Evolutionary conservation across 2,888 invertebrate genomes (phyloP).

Genomic region (Tortricodes alternella): DNA sequence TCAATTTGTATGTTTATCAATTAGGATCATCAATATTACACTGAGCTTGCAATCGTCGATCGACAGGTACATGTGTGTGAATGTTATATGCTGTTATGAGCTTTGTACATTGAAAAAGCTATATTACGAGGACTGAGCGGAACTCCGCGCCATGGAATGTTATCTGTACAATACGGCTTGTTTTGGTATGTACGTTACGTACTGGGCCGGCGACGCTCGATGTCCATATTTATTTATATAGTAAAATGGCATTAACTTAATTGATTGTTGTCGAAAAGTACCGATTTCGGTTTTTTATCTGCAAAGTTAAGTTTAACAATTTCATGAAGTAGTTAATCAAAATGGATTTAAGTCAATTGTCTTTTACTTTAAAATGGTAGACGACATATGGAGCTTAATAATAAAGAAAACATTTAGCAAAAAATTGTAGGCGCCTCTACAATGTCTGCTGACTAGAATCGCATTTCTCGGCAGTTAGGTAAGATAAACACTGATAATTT

Average conservation of each 20-base stretch:
- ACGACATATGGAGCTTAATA: too few species aligned
- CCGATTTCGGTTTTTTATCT: constrained; percentile 28
- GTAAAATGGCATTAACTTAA: too few species aligned
- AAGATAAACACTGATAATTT: constrained; percentile 61
- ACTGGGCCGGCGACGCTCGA: too few species aligned
- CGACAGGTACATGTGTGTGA: constrained; percentile 43
- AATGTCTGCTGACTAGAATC: constrained; percentile 48
- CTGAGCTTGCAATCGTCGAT: constrained; percentile 52
- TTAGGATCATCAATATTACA: constrained; percentile 56
- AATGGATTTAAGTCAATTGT: too few species aligned
- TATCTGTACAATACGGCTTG: too few species aligned
- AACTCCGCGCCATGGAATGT: too few species aligned
- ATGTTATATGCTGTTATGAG: constrained; percentile 38
- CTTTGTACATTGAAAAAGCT: constrained; percentile 40
- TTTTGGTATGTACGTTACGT: too few species aligned
- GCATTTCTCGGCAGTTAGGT: constrained; percentile 39
- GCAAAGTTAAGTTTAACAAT: too few species aligned
- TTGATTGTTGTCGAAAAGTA: constrained; percentile 27
- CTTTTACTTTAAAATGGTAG: too few species aligned
- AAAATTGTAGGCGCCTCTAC: constrained; percentile 33
- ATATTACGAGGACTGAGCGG: too few species aligned
- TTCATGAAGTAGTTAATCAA: constrained; percentile 51
- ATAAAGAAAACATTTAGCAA: constrained; percentile 36
- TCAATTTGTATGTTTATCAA: constrained; percentile 23
- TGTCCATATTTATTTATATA: too few species aligned